Base-by-base conservation (phyloP, 2,888 invertebrate genomes). In the Melieria picta region DNA sequence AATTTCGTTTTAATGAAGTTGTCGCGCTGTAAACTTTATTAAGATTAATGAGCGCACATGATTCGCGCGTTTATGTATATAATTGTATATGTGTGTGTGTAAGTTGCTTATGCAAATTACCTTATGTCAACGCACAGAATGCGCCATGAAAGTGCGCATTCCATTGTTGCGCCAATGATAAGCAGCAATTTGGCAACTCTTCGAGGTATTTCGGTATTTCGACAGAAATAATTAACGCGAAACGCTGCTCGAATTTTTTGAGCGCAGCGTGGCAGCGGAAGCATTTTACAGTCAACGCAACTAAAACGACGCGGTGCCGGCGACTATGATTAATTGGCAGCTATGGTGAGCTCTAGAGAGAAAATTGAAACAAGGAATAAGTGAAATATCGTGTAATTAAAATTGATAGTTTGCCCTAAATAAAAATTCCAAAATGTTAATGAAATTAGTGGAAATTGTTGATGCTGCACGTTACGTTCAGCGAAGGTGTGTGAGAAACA, bases 41-140 rank as follows among this genome's bases (percentile, higher is more conserved):
- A 78, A 78, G 78, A 78, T 78, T 77, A 78, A 78, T 78, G 78
- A 77, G 75, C 69, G 70, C 13, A 11, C 10, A 30, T 30, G 30
- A 30, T 30, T 30, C 30, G 61, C 69, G 61, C 47, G 62, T 42
- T 62, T 69, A 46, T 62, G 43, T 11, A 46, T n/a, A 62, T 48
- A 13, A 45, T 46, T 7, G 16, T 42, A 50, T 47, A 13, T 66
- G 57, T 58, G 57, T 56, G 7, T 63, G 48, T 50, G 63, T 6
- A 67, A 67, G 61, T 67, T 62, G 47, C 70, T 64, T 70, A 70
- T 65, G 70, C 30, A 70, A 70, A 70, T 70, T 70, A 52, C 50
- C 70, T 65, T 70, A 63, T 70, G 64, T 57, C 64, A 57, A 58
- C 52, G 69, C 57, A 60, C 46, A 63, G 69, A 60, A 13, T 50